phyloP scores from a whole-genome alignment of 2,888 invertebrate species.

The Polyommatus iphigenia region DNA sequence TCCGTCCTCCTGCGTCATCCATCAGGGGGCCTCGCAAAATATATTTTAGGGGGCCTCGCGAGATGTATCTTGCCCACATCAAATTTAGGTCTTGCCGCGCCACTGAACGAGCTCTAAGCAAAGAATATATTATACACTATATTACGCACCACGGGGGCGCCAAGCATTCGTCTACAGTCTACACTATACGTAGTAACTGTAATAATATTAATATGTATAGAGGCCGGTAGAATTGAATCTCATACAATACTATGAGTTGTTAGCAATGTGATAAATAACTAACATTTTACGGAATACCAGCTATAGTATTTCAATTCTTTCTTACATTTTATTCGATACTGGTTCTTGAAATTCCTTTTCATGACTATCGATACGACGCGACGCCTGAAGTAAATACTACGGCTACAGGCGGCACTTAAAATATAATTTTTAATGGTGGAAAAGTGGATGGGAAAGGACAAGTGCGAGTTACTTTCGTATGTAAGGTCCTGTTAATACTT shows the following conservation, averaged over 20 bases:
- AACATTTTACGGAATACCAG: neutral
- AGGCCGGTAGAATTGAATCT: neutral
- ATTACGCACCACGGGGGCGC: no score
- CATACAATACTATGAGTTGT: no score
- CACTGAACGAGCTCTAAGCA: no score
- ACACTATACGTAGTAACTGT: no score
- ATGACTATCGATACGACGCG: constrained; percentile 20
- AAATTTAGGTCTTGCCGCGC: no score
- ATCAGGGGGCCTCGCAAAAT: no score
- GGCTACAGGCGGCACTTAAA: constrained; percentile 15
- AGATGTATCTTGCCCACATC: no score
- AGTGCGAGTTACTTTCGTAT: neutral
- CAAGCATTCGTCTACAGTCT: no score
- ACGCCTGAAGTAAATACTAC: constrained; percentile 2
- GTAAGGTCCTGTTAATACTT: neutral
- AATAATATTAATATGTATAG: no score
- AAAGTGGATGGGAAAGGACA: neutral
- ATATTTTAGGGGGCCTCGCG: no score
- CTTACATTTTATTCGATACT: constrained; percentile 22
- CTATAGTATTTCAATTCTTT: constrained; percentile 1
- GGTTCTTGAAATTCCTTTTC: constrained; percentile 20
- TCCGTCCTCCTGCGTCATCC: no score
- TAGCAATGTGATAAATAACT: neutral
- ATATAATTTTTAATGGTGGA: neutral
- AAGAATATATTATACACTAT: no score